Evolutionary conservation across 1,140 invertebrate genomes (phyloP), one percentile per base, ranked within the genome.

Genomic region (Acromyrmex heyeri): DNA sequence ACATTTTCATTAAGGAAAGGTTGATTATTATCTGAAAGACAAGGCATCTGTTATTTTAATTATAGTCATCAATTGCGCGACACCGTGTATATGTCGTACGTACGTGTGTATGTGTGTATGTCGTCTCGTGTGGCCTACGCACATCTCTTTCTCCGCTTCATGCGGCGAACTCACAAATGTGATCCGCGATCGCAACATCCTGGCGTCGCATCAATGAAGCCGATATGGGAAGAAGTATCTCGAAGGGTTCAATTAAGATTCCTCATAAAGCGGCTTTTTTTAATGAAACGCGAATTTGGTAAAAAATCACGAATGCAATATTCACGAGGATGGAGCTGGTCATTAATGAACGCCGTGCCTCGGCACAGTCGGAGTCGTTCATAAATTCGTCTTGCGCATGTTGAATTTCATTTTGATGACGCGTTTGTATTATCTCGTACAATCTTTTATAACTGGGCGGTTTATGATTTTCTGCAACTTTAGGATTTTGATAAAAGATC

Each of bases 201-300:
- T 75, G 24, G 38, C 10, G 44, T 61, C 50, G 69, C 64, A 90
- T 90, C 88, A 87, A 90, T 90, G 88, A 87, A 78, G 67, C 34
- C 5, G 24, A 85, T 65, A 61, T 62, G 6, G 24, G n/a, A 34
- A 38, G 38, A 75, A 3, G 10, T n/a, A 72, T 12, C 14, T 55
- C 27, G 50, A 76, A 85, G 16, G 27, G 27, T 86, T 86, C 70
- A 86, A 89, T 88, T 59, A 86, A 38, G 21, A 48, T 87, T 76
- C 44, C 30, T 55, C 48, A 27, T 73, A 62, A 77, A 61, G 24
- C n/a, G 44, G n/a, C 14, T 61, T 53, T 38, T 70, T 73, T 16
- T 27, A 50, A 85, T 53, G 8, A 77, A 50, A 50, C 24, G 18
- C 18, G 27, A 85, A 72, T 73, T 73, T n/a, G 38, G 4, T 34